These are phyloP conservation scores for Venustaconcha ellipsiformis DNA, from an alignment of 1,140 invertebrate species.

Conservation along the genomic window DNA sequence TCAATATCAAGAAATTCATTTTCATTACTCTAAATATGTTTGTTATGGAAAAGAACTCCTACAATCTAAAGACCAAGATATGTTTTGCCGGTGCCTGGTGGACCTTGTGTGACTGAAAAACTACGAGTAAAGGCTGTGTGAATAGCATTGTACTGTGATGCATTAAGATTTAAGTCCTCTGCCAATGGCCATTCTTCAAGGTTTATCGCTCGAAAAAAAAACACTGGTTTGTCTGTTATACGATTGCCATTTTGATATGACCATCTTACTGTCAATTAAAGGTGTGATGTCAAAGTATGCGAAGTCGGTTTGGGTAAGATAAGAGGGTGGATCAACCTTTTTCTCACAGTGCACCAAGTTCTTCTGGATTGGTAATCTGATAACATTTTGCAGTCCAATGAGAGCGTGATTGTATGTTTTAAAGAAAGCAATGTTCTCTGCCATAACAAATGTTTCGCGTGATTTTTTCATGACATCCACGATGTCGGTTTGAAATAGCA, in stretches of 20 bases:
- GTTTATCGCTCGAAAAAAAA: conserved; percentile 5
- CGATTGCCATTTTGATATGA: conserved; percentile 3
- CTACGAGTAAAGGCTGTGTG: conserved; percentile 68
- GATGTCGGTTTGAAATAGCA: conserved; percentile 60
- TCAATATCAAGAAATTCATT: background rate
- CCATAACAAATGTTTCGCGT: conserved; percentile 50
- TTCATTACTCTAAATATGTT: conserved; percentile 29
- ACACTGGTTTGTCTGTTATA: conserved; percentile 19
- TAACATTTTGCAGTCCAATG: conserved; percentile 54
- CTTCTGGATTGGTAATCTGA: conserved; percentile 64
- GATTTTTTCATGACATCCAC: background rate
- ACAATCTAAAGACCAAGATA: conserved; percentile 67
- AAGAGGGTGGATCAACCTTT: conserved; percentile 42
- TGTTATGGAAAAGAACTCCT: conserved; percentile 63
- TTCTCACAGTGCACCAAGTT: conserved; percentile 49
- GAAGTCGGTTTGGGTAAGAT: conserved; percentile 18
- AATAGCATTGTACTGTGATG: conserved; percentile 69
- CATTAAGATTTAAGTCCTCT: conserved; percentile 60
- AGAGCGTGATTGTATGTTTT: conserved; percentile 69
- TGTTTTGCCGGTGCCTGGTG: conserved; percentile 66
- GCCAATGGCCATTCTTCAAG: conserved; percentile 46
- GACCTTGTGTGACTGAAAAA: conserved; percentile 80
- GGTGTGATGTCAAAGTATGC: no score
- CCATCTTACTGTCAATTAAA: conserved; percentile 4
- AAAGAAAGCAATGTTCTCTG: conserved; percentile 70